Evolutionary conservation across 2,888 invertebrate species (phyloP), one percentile per base, ranked within the genome.

Genomic region (Acleris sparsana): DNA sequence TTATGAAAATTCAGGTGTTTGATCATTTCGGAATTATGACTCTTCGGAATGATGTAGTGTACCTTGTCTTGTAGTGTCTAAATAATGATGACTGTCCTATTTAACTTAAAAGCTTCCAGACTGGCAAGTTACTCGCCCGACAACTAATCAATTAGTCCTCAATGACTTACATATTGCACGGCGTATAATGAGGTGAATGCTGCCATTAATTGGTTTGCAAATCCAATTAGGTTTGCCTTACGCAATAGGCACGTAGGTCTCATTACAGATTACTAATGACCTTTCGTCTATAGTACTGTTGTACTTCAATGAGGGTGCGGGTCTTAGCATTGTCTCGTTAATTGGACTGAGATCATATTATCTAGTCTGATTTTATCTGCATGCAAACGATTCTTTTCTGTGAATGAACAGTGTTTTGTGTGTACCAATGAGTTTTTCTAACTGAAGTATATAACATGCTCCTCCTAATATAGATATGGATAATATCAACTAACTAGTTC

Each of bases 141-240:
- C 73, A 75, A 76, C 82, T 79, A 82, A 86, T 87, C 84, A 86
- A 89, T 88, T 86, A 88, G 83, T 79, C 83, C 80, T 80, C 79
- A 80, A 76, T 73, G 73, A 62, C 73, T 72, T 71, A 72, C 76
- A 75, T 83, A 82, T 85, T 77, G 84, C 83, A 85, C 80, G 80
- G 79, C 79, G 80, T 73, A 74, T 89, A 90, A 89, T 89, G 83
- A 87, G 82, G 76, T 74, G 80, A 80, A 83, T 87, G 85, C 85
- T 85, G 82, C 82, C 86, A 88, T 87, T 88, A 91, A 91, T 91
- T 92, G 88, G 85, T 89, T 87, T 83, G 89, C 87, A 87, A 86
- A 92, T 90, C 89, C 89, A 91, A 92, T 91, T 89, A 90, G 82
- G 83, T 73, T 33, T 39, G 77, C 80, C 80, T 73, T 84, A 84